Evolutionary conservation across 2,113 vertebrate species (phyloP).

Genomic region (Mixornis gularis): DNA sequence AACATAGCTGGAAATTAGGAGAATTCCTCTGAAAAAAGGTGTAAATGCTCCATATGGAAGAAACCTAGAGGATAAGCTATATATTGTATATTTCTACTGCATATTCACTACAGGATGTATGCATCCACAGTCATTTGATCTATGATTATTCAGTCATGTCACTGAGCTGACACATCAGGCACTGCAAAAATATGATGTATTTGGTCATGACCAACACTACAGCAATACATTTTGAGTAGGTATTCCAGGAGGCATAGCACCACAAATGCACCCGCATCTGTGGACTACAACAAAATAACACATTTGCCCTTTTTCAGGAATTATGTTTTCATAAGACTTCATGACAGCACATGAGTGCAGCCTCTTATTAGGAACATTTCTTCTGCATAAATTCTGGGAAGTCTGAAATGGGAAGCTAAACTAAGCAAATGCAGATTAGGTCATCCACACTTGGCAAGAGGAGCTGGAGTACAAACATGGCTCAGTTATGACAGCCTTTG

Average conservation of each 20-base stretch:
- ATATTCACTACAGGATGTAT: neutral
- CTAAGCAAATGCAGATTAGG: neutral
- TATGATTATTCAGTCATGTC: neutral
- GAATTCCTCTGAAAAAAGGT: neutral
- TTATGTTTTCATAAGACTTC: neutral
- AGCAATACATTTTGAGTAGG: neutral
- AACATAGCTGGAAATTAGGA: neutral
- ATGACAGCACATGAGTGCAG: neutral
- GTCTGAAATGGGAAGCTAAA: neutral
- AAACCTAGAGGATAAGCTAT: neutral
- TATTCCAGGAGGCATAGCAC: neutral
- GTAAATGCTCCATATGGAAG: neutral
- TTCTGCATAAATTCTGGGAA: conserved; percentile 14
- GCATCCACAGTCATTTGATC: neutral
- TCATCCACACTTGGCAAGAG: neutral
- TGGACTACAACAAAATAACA: neutral
- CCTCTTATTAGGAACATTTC: neutral
- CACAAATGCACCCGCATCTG: neutral
- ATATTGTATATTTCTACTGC: neutral
- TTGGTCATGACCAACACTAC: neutral
- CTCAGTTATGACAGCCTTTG: neutral
- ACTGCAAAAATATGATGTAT: neutral
- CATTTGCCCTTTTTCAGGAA: neutral
- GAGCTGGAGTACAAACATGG: neutral
- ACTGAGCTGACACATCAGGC: neutral